These are phyloP conservation scores for Sula dactylatra DNA, from an alignment of 2,113 vertebrate species.

Conservation along the genomic window DNA sequence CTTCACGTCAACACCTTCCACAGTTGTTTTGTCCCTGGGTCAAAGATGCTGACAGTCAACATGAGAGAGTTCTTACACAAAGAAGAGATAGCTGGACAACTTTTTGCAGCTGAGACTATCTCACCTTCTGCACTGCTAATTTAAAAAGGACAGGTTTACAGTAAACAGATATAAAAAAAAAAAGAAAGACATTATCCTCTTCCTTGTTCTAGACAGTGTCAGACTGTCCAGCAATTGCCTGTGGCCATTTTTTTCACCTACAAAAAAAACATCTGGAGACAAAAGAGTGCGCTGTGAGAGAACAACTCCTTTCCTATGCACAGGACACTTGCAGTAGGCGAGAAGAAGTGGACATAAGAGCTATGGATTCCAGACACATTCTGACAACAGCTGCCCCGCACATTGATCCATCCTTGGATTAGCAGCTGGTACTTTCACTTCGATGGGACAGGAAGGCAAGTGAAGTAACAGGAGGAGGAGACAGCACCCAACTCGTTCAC, in stretches of 20 bases:
- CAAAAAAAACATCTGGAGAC: background rate
- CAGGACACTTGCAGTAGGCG: background rate
- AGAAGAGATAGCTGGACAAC: background rate
- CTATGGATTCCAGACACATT: background rate
- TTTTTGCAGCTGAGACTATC: background rate
- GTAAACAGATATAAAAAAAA: background rate
- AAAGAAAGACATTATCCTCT: background rate
- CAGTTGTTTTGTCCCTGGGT: background rate
- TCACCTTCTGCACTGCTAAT: background rate
- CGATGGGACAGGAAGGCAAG: background rate
- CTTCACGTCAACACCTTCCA: background rate
- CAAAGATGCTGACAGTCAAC: background rate
- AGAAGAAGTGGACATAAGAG: background rate
- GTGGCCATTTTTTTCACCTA: background rate
- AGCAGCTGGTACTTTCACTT: background rate
- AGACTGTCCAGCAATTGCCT: background rate
- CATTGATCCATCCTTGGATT: background rate
- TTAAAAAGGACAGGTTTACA: background rate
- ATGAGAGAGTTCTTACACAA: fast-evolving
- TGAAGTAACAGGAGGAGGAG: background rate
- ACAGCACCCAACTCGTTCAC: background rate
- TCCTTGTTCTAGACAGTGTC: background rate
- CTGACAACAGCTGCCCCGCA: background rate
- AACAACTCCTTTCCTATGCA: background rate
- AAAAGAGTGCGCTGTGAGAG: background rate